These are phyloP conservation scores for Maniola jurtina DNA, from an alignment of 1,140 invertebrate species.

Conservation along the genomic window DNA sequence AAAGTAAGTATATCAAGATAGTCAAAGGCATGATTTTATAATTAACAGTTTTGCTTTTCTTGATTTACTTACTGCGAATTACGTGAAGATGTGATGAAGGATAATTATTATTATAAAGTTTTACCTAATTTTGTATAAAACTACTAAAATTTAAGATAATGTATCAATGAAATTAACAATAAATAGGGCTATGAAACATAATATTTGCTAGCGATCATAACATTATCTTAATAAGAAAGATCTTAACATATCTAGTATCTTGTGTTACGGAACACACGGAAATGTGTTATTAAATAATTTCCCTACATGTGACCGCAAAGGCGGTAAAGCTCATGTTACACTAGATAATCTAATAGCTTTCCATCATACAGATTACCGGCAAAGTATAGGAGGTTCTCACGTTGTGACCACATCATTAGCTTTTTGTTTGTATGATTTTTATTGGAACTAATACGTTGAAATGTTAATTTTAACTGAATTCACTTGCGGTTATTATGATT, in stretches of 20 bases:
- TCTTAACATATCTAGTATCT: conserved; percentile 15
- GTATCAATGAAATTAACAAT: too few species aligned
- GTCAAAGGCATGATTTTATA: too few species aligned
- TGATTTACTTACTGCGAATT: too few species aligned
- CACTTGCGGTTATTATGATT: too few species aligned
- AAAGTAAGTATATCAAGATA: too few species aligned
- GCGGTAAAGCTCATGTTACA: conserved; percentile 21
- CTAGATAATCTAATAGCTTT: conserved; percentile 9
- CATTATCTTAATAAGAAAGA: background rate
- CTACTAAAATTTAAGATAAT: too few species aligned
- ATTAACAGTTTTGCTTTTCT: too few species aligned
- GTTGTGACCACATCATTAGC: conserved; percentile 18
- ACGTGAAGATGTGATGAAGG: too few species aligned
- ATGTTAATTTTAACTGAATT: background rate
- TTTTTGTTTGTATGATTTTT: conserved; percentile 1
- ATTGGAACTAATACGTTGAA: background rate
- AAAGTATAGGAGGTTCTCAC: conserved; percentile 12
- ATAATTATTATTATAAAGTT: too few species aligned
- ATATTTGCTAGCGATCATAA: background rate
- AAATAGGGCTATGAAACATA: background rate
- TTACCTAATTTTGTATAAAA: too few species aligned
- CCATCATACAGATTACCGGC: conserved; percentile 1
- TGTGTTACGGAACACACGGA: conserved; percentile 23
- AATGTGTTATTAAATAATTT: conserved; percentile 28
- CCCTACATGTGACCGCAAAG: conserved; percentile 23